A percentile compares a stretch with the other conserved stretches of the same genome.
phyloP scores from a whole-genome alignment of 2,113 vertebrate genomes.

The Notarius lentiginosus region DNA sequence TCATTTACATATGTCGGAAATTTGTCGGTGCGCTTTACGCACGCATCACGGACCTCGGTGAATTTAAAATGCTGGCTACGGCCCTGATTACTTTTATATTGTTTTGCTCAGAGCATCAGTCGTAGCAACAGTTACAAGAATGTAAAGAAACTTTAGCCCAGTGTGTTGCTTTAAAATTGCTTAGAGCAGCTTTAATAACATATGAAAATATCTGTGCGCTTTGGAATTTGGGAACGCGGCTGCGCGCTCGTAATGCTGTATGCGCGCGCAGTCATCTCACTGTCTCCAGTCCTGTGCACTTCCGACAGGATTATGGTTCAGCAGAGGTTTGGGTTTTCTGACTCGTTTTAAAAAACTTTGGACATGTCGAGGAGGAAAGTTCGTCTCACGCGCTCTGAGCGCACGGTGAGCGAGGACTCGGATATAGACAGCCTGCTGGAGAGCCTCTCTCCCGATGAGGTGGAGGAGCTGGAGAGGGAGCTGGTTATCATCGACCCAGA shows the following conservation, averaged over 20 bases:
- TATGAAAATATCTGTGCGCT: not conserved
- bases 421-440: conserved; percentile 82
- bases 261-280: not conserved
- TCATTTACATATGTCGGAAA: no score
- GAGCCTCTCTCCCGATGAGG: conserved; percentile 82
- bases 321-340: not conserved
- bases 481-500: conserved; percentile 77
- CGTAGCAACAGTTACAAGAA: not conserved
- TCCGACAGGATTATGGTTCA: not conserved
- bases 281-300: not conserved
- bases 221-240: not conserved
- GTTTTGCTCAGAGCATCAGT: not conserved
- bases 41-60: no score
- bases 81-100: not conserved
- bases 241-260: not conserved
- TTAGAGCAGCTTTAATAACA: not conserved
- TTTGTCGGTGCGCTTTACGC: no score
- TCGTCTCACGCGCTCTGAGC: conserved; percentile 48
- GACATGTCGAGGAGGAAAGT: conserved; percentile 74
- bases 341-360: not conserved
- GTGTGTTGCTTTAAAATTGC: not conserved
- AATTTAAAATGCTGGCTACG: no score
- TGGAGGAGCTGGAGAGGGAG: conserved; percentile 84
- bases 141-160: not conserved
- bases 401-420: conserved; percentile 82